Evolutionary conservation across 2,797 vertebrate genomes (phyloP).

Genomic region (Falco peregrinus): DNA sequence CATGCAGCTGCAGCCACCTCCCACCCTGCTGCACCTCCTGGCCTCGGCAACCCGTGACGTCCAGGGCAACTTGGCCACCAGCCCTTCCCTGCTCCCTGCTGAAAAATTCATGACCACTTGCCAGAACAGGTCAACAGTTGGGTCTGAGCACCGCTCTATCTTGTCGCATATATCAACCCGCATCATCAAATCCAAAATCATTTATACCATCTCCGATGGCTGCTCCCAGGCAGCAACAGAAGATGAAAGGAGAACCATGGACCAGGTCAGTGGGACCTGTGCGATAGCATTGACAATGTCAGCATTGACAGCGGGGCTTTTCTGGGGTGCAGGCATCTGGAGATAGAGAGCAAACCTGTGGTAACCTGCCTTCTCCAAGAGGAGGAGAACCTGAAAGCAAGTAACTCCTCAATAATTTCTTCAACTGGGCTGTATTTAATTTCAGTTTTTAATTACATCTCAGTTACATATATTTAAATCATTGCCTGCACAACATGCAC

Average conservation of each 20-base stretch:
- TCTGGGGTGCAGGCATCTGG: no score
- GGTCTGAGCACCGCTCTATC: neutral
- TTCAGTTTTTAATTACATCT: neutral
- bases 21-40: neutral
- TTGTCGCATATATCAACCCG: neutral
- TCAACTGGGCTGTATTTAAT: neutral
- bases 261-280: no score
- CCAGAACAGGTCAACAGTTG: neutral
- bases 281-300: neutral
- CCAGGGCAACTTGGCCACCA: neutral
- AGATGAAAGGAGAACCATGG: neutral
- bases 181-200: neutral
- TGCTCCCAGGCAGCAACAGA: neutral
- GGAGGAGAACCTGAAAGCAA: neutral
- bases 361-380: neutral
- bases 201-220: neutral
- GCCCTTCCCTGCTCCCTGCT: neutral
- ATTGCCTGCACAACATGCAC: accelerated
- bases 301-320: neutral
- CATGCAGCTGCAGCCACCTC: neutral
- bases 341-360: neutral
- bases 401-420: neutral
- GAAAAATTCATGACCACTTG: neutral
- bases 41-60: neutral
- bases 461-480: neutral